phyloP scores from a whole-genome alignment of 2,797 vertebrate genomes.

The Serranus cabrilla region DNA sequence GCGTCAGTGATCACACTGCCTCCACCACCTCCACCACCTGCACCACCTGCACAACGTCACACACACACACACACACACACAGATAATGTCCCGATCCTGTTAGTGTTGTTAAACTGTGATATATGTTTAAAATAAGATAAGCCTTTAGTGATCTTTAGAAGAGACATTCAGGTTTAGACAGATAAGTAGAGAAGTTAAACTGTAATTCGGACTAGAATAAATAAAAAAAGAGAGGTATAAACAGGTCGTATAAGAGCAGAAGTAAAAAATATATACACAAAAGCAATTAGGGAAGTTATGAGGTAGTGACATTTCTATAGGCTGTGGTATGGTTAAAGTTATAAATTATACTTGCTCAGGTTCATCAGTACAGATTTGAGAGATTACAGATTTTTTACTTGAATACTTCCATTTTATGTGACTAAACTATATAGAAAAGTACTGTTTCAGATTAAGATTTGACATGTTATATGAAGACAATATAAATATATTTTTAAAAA shows the following conservation, averaged over 20 bases:
- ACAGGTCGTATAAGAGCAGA: too few relatives aligned
- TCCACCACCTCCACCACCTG: slow-evolving; percentile 6
- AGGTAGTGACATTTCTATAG: too few relatives aligned
- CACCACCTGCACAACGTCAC: slow-evolving; percentile 36
- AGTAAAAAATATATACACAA: too few relatives aligned
- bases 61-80: slow-evolving; percentile 21
- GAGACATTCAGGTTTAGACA: too few relatives aligned
- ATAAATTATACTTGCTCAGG: neutral
- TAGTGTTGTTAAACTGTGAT: neutral
- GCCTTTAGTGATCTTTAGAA: too few relatives aligned
- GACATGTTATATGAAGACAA: neutral
- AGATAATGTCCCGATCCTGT: neutral
- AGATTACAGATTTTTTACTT: neutral
- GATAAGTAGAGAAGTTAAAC: too few relatives aligned
- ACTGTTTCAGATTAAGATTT: neutral
- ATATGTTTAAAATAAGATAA: too few relatives aligned
- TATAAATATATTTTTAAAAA: neutral
- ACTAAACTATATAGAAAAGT: neutral
- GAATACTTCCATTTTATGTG: neutral
- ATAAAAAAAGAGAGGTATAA: too few relatives aligned
- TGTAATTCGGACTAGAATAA: too few relatives aligned
- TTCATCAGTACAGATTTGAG: neutral
- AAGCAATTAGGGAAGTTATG: too few relatives aligned
- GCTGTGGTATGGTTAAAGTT: neutral
- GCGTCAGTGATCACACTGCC: slow-evolving; percentile 68